Conservation (phyloP, 2,113 vertebrate genomes). For the Thunnus maccoyii region DNA sequence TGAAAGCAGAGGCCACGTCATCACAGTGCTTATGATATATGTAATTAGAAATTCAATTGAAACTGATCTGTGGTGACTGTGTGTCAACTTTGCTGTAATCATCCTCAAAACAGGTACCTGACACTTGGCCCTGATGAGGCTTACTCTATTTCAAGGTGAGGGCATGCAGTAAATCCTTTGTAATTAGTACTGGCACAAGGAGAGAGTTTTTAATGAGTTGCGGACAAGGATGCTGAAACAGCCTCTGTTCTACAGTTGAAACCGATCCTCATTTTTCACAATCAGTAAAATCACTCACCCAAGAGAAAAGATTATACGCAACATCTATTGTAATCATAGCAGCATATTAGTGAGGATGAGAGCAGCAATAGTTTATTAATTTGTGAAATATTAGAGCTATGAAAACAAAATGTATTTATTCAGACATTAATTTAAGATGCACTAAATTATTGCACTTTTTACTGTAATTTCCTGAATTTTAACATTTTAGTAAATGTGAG, state of each 20-base stretch:
- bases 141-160: constrained; percentile 44
- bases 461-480: background rate
- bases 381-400: constrained; percentile 32
- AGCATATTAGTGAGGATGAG: constrained; percentile 37
- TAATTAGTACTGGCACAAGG: constrained; percentile 49
- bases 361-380: constrained; percentile 40
- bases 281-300: constrained; percentile 67
- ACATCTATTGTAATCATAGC: constrained; percentile 68
- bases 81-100: constrained; percentile 49
- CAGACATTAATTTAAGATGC: constrained; percentile 16
- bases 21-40: constrained; percentile 19
- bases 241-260: constrained; percentile 42
- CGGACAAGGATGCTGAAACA: constrained; percentile 49
- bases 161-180: constrained; percentile 45
- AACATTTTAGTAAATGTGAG: constrained; percentile 1
- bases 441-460: background rate
- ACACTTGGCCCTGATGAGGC: constrained; percentile 39
- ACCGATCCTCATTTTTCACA: constrained; percentile 69
- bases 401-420: constrained; percentile 23
- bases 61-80: constrained; percentile 9
- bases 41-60: constrained; percentile 43
- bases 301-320: constrained; percentile 72
- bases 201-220: constrained; percentile 60
- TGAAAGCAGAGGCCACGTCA: constrained; percentile 52
- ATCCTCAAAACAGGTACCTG: constrained; percentile 41